Base-by-base conservation (phyloP, 2,888 invertebrate species). In the Agrypnus murinus region DNA sequence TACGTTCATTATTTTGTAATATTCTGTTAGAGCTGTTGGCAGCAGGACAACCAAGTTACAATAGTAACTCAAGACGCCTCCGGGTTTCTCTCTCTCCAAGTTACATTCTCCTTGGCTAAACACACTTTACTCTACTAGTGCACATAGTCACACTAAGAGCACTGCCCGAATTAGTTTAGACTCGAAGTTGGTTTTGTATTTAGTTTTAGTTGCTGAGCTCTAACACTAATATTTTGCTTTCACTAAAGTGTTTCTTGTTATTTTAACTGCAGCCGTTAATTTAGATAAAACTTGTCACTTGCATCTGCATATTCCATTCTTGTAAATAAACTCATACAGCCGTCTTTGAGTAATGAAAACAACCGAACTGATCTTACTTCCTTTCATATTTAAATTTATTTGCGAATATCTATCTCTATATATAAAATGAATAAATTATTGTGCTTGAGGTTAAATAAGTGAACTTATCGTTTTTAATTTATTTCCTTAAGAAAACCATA, bases 1-100 rank as follows among this genome's bases (percentile, higher is more conserved):
- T 67, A 63, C 71, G 72, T 74, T 74, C 71, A 74, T 73, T 74
- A 66, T 71, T 71, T 69, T 69, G 65, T 77, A 75, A 74, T 76
- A 77, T 76, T 77, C 72, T 74, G 73, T 69, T 78, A 74, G 77
- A 77, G 75, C 67, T 66, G 73, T 72, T 72, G 72, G 69, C 69
- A 70, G 74, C 71, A 75, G 74, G 76, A 80, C 78, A 77, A 77
- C 75, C 75, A 77, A 79, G 77, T 80, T 80, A 75, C 76, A 80
- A 77, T 78, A 81, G 78, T 78, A 81, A 80, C 78, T 81, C 78
- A 77, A 68, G 77, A 75, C 77, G 79, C 80, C 81, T 75, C 75
- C 77, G 77, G 80, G 77, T 75, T 74, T 73, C 74, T 76, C 76
- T 75, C 72, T 75, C 71, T 75, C 71, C 71, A 76, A 77, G 75